A percentile compares a stretch with the other conserved stretches of the same genome.
phyloP scores from a whole-genome alignment of 2,113 vertebrate genomes.

The Nothoprocta pentlandii region DNA sequence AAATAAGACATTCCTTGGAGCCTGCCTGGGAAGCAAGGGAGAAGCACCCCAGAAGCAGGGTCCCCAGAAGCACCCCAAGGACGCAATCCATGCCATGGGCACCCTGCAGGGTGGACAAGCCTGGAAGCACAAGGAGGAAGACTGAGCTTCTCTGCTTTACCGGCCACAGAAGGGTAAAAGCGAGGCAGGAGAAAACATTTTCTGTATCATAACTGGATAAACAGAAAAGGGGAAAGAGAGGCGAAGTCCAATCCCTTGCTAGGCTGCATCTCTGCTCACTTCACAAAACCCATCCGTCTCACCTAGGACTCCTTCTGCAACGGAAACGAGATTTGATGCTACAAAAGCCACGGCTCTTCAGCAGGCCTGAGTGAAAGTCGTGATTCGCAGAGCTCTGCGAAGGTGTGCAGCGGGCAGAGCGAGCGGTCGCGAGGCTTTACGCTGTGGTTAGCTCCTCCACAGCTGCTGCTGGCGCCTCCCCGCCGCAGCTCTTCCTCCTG shows the following conservation, averaged over 20 bases:
- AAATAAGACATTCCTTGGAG: not conserved
- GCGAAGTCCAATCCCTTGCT: not conserved
- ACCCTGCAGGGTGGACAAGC: not conserved
- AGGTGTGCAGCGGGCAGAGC: not conserved
- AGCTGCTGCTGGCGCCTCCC: not conserved
- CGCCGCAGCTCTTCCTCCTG: too few species aligned
- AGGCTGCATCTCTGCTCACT: not conserved
- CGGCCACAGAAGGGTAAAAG: not conserved
- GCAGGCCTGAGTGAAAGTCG: constrained; percentile 17
- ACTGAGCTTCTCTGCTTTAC: not conserved
- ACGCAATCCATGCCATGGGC: too few species aligned
- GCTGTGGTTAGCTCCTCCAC: constrained; percentile 30
- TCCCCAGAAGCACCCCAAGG: too few species aligned
- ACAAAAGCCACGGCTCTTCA: not conserved
- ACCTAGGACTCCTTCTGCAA: not conserved
- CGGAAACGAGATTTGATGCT: not conserved
- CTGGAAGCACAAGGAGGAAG: not conserved
- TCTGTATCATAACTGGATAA: not conserved
- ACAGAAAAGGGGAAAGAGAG: not conserved
- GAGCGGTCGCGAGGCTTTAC: not conserved
- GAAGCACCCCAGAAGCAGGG: too few species aligned
- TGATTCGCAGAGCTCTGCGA: constrained; percentile 24
- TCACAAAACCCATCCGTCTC: not conserved
- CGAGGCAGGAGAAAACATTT: not conserved
- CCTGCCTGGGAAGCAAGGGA: too few species aligned